A percentile compares a stretch with the other conserved stretches of the same genome.
Evolutionary conservation across 2,888 invertebrate species (phyloP).

Genomic region (Apomyelois bistriatella): DNA sequence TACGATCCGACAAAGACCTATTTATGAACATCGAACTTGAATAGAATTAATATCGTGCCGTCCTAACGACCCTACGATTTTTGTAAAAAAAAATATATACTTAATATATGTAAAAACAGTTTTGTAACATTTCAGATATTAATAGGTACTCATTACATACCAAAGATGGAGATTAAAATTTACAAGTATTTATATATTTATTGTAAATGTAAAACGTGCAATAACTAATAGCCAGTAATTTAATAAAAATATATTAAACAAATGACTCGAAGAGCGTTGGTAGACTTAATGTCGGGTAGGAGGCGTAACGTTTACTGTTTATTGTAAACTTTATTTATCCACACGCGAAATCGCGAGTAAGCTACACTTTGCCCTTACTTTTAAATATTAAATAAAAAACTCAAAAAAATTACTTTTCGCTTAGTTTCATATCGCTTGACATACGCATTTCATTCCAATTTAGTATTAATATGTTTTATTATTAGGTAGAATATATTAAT

Average conservation of each 20-base stretch:
- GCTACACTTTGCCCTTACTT: conserved; percentile 31
- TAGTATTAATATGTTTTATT: conserved; percentile 61
- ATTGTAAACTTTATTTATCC: conserved; percentile 70
- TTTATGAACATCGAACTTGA: conserved; percentile 75
- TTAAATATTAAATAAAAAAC: conserved; percentile 28
- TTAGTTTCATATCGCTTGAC: conserved; percentile 58
- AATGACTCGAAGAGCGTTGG: conserved; percentile 69
- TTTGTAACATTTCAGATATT: conserved; percentile 79
- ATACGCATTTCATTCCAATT: conserved; percentile 61
- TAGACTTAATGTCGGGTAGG: conserved; percentile 41
- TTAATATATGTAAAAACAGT: conserved; percentile 73
- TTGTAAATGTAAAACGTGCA: conserved; percentile 80
- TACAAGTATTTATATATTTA: conserved; percentile 81
- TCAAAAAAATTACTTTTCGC: conserved; percentile 36
- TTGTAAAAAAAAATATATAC: conserved; percentile 77
- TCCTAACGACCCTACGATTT: conserved; percentile 80
- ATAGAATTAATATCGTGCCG: conserved; percentile 79
- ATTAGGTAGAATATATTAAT: conserved; percentile 59
- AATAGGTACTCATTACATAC: conserved; percentile 77
- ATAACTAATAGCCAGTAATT: conserved; percentile 79
- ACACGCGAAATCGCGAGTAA: conserved; percentile 35
- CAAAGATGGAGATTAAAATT: conserved; percentile 75
- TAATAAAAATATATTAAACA: conserved; percentile 74
- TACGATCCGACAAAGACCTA: conserved; percentile 66
- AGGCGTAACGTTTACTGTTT: conserved; percentile 59